These are phyloP conservation scores for Antennarius striatus DNA, from an alignment of 2,113 vertebrate genomes.

Conservation along the genomic window DNA sequence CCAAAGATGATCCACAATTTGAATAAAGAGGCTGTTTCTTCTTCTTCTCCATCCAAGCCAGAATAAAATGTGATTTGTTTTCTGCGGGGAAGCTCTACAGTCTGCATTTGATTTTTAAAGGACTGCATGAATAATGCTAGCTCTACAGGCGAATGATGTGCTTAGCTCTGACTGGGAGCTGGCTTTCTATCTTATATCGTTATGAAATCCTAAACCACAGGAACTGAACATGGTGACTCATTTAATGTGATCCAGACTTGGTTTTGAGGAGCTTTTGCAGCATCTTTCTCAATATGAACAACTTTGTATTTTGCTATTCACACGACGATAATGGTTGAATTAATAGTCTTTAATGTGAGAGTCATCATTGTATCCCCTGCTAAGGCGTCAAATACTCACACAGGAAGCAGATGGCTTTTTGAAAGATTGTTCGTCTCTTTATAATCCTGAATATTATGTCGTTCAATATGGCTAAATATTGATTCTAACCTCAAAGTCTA, in stretches of 20 bases:
- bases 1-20: conserved; percentile 54
- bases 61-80: conserved; percentile 49
- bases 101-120: conserved; percentile 39
- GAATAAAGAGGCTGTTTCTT: conserved; percentile 51
- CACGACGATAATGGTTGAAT: background rate
- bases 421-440: background rate
- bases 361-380: background rate
- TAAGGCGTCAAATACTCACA: background rate
- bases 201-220: conserved; percentile 31
- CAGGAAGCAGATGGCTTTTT: background rate
- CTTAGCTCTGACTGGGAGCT: conserved; percentile 25
- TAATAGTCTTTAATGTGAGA: background rate
- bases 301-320: conserved; percentile 1
- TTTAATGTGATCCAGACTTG: conserved; percentile 10
- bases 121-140: conserved; percentile 21
- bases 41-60: conserved; percentile 26
- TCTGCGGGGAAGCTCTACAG: conserved; percentile 34
- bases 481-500: too few species aligned
- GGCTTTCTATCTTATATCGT: conserved; percentile 17
- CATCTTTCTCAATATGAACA: background rate
- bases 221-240: conserved; percentile 16
- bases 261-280: too few species aligned
- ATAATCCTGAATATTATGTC: background rate
- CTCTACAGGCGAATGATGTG: conserved; percentile 8
- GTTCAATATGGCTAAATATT: background rate